phyloP scores from a whole-genome alignment of 1,140 invertebrate genomes.

The Metopolophium dirhodum region DNA sequence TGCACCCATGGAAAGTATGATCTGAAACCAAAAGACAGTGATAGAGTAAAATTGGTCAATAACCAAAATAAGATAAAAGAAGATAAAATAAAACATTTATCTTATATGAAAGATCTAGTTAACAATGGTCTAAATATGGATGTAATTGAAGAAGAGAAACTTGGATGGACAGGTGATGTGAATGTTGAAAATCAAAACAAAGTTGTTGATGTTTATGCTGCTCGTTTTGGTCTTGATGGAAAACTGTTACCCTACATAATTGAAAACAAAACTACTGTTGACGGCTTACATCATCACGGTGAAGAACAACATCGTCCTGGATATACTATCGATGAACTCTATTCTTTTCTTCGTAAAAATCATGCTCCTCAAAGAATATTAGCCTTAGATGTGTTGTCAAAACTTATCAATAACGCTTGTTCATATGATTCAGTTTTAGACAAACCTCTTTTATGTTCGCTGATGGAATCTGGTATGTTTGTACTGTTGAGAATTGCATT shows the following conservation, averaged over 20 bases:
- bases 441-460: slow-evolving; percentile 64
- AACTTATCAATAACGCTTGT: slow-evolving; percentile 77
- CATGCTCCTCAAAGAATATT: slow-evolving; percentile 79
- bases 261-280: slow-evolving; percentile 66
- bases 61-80: not conserved
- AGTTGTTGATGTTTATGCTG: slow-evolving; percentile 72
- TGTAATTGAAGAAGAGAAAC: slow-evolving; percentile 79
- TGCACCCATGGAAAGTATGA: not conserved
- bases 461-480: slow-evolving; percentile 73
- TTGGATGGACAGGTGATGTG: slow-evolving; percentile 82
- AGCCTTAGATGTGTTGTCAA: slow-evolving; percentile 78
- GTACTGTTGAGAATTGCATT: slow-evolving; percentile 82
- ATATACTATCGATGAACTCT: slow-evolving; percentile 85
- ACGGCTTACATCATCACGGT: slow-evolving; percentile 88
- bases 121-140: slow-evolving; percentile 84
- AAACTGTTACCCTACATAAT: slow-evolving; percentile 72
- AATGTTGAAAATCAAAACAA: slow-evolving; percentile 61
- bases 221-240: slow-evolving; percentile 71
- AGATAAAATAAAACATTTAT: not conserved
- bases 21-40: not conserved
- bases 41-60: not conserved
- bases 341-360: slow-evolving; percentile 75
- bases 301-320: slow-evolving; percentile 89
- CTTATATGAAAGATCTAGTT: slow-evolving; percentile 65
- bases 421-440: slow-evolving; percentile 40